A percentile compares a stretch with the other conserved stretches of the same genome.
These are phyloP conservation scores for Nymphalis c-album DNA, from an alignment of 2,888 invertebrate genomes.

Conservation along the genomic window DNA sequence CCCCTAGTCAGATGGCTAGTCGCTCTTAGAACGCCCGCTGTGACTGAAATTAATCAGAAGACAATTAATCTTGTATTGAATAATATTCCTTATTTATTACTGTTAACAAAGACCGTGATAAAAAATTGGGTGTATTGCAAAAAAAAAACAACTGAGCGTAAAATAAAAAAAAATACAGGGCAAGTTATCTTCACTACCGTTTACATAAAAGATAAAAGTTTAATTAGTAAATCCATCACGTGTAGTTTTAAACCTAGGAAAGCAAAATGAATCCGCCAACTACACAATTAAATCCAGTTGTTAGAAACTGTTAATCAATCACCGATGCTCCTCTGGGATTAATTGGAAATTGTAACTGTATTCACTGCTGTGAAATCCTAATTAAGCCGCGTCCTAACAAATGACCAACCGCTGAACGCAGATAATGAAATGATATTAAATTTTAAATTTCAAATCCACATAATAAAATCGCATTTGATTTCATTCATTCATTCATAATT, in stretches of 20 bases:
- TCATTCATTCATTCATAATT: no score
- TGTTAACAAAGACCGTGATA: no score
- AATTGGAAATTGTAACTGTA: slow-evolving; percentile 35
- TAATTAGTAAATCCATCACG: neutral
- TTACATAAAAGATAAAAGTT: neutral
- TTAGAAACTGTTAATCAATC: slow-evolving; percentile 34
- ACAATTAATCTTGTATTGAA: no score
- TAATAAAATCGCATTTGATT: slow-evolving; percentile 2
- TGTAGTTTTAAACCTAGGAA: neutral
- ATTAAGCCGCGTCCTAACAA: slow-evolving; percentile 24
- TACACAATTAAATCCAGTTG: neutral
- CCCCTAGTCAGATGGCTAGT: no score
- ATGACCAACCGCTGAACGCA: neutral
- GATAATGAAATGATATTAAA: slow-evolving; percentile 2
- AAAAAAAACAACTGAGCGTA: no score
- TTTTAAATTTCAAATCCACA: neutral
- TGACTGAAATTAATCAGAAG: no score
- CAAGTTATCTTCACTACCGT: no score
- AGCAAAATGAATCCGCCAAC: neutral
- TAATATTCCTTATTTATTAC: no score
- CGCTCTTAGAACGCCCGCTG: no score
- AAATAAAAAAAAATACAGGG: no score
- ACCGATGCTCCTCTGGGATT: slow-evolving; percentile 31
- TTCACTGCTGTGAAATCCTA: slow-evolving; percentile 33
- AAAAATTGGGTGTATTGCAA: no score